Evolutionary conservation across 2,888 invertebrate genomes (phyloP).

Genomic region (Troides aeacus): DNA sequence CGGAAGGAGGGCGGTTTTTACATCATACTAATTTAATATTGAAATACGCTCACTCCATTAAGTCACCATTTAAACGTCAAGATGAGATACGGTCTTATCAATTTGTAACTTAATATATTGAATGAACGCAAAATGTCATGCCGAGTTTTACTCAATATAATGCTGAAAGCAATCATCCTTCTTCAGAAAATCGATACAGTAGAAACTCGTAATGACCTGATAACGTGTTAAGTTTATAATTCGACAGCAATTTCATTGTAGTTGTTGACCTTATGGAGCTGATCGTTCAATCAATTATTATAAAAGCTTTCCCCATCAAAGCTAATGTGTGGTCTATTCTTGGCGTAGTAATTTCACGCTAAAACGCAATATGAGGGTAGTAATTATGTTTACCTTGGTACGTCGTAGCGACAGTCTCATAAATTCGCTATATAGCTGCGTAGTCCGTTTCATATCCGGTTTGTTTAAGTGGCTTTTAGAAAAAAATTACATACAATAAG

Average conservation of each 20-base stretch:
- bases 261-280: conserved; percentile 19
- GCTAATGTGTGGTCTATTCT: conserved; percentile 26
- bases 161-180: not conserved
- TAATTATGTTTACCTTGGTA: conserved; percentile 52
- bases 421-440: conserved; percentile 36
- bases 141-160: not conserved
- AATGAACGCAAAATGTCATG: conserved; percentile 37
- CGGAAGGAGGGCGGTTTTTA: conserved; percentile 28
- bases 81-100: conserved; percentile 33
- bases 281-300: conserved; percentile 23
- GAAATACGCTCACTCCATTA: conserved; percentile 44
- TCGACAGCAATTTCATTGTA: conserved; percentile 6
- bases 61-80: conserved; percentile 43
- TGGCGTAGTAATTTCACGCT: conserved; percentile 43
- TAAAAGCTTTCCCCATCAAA: conserved; percentile 19
- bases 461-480: too few species aligned
- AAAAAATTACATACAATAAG: too few species aligned
- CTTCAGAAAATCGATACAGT: not conserved
- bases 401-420: conserved; percentile 42
- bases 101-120: conserved; percentile 36
- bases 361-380: conserved; percentile 44
- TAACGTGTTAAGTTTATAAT: conserved; percentile 1
- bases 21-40: conserved; percentile 51
- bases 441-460: conserved; percentile 8
- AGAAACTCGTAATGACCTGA: not conserved